A percentile compares a stretch with the other conserved stretches of the same genome.
Conservation (phyloP, 2,113 vertebrate species). For the Dromas ardeola region DNA sequence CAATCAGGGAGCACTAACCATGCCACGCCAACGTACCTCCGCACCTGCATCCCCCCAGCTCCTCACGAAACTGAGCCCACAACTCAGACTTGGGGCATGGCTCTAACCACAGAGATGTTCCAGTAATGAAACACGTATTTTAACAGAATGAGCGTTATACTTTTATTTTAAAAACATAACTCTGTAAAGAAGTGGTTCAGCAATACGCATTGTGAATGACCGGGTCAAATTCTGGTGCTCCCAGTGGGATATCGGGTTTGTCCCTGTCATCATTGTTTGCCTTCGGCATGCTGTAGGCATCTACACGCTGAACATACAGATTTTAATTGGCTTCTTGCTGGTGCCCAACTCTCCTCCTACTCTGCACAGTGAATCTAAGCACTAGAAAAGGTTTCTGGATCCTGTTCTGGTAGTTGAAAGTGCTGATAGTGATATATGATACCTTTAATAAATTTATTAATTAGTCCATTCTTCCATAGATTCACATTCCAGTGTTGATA, state of each 20-base stretch:
- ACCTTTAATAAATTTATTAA: not conserved
- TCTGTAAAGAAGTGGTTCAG: not conserved
- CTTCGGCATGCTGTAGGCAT: not conserved
- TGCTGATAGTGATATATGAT: not conserved
- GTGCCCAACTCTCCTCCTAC: not conserved
- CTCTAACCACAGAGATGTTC: not conserved
- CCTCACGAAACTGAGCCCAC: fast-evolving
- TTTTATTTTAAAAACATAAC: not conserved
- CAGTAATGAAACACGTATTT: not conserved
- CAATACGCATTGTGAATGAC: not conserved
- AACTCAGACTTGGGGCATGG: not conserved
- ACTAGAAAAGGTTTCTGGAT: not conserved
- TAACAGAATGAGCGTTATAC: not conserved
- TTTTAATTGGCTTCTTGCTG: not conserved
- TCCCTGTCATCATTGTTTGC: not conserved
- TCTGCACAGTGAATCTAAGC: not conserved
- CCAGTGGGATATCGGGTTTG: not conserved
- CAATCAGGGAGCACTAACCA: not conserved
- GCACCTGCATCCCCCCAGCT: not conserved
- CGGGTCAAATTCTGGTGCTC: not conserved
- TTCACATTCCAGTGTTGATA: not conserved
- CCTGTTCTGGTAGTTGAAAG: not conserved
- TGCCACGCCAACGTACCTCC: fast-evolving
- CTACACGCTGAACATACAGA: not conserved
- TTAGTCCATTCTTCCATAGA: not conserved